These are phyloP conservation scores for Clepsis dumicolana DNA, from an alignment of 2,888 invertebrate genomes.

Conservation along the genomic window DNA sequence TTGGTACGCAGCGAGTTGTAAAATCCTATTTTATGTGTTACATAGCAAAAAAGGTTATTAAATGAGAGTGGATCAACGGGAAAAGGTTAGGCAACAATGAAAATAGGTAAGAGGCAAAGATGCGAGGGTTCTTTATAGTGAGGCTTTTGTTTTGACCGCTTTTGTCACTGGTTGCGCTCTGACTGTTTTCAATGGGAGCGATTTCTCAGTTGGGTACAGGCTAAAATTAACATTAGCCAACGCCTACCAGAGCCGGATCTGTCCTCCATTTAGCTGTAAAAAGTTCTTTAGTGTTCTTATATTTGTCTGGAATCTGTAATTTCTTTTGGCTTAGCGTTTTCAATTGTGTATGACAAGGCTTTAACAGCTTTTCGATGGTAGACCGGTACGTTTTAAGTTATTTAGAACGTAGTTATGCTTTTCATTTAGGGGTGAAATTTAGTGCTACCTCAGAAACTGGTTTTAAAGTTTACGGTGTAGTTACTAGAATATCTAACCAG, in stretches of 20 bases:
- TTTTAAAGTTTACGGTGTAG: too few species aligned
- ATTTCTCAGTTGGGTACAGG: constrained; percentile 71
- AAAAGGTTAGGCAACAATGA: constrained; percentile 77
- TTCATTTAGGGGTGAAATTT: too few species aligned
- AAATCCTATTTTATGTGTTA: constrained; percentile 61
- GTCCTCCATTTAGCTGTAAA: constrained; percentile 28
- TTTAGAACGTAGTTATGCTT: not conserved
- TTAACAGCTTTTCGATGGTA: not conserved
- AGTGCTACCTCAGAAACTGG: too few species aligned
- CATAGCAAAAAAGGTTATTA: constrained; percentile 68
- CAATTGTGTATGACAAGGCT: not conserved
- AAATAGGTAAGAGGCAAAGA: constrained; percentile 70
- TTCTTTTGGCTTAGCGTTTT: constrained; percentile 28
- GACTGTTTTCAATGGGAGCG: constrained; percentile 66
- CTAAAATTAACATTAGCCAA: constrained; percentile 53
- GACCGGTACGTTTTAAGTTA: not conserved
- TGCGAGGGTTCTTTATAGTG: constrained; percentile 64
- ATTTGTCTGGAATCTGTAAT: constrained; percentile 26
- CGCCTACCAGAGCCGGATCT: constrained; percentile 26
- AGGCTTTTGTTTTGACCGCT: constrained; percentile 67
- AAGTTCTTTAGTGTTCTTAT: constrained; percentile 43
- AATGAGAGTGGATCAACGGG: constrained; percentile 71
- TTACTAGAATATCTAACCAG: too few species aligned
- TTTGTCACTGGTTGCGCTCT: constrained; percentile 54
- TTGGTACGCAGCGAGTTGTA: constrained; percentile 47